Evolutionary conservation across 2,113 vertebrate species (phyloP).

Genomic region (Podarcis raffonei): DNA sequence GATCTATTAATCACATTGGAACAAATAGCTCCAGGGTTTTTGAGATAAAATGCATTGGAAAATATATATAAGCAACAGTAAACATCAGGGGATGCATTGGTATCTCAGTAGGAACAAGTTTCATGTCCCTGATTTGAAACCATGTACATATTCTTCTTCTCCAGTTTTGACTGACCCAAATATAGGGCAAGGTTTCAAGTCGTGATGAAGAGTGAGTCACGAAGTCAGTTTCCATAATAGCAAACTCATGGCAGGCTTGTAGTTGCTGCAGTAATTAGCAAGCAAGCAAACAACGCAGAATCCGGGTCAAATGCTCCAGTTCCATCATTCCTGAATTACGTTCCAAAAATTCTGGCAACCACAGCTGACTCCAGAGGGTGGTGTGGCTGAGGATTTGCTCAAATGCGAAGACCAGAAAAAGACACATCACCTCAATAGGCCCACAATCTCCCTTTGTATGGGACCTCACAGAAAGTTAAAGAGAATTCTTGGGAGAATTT

Average conservation of each 20-base stretch:
- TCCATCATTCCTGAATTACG: neutral
- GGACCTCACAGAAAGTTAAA: neutral
- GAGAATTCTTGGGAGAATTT: too few relatives aligned
- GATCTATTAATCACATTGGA: constrained; percentile 61
- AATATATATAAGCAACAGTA: constrained; percentile 36
- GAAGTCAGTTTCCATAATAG: neutral
- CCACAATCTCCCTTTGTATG: neutral
- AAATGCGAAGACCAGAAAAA: neutral
- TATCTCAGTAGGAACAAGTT: neutral
- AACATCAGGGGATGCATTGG: constrained; percentile 36
- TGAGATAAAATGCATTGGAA: constrained; percentile 35
- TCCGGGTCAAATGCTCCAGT: neutral
- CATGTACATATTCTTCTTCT: constrained; percentile 27
- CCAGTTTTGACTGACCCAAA: neutral
- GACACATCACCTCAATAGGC: neutral
- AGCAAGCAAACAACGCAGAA: neutral
- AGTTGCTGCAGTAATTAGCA: neutral
- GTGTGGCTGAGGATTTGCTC: neutral
- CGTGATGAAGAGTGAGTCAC: neutral
- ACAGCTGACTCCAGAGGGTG: neutral
- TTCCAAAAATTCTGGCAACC: neutral
- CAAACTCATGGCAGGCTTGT: neutral
- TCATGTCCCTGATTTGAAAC: constrained; percentile 49
- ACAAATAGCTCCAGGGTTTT: constrained; percentile 50
- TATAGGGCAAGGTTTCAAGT: neutral